These are phyloP conservation scores for Halcyon malimbica DNA, from an alignment of 2,113 vertebrate genomes.

Conservation along the genomic window DNA sequence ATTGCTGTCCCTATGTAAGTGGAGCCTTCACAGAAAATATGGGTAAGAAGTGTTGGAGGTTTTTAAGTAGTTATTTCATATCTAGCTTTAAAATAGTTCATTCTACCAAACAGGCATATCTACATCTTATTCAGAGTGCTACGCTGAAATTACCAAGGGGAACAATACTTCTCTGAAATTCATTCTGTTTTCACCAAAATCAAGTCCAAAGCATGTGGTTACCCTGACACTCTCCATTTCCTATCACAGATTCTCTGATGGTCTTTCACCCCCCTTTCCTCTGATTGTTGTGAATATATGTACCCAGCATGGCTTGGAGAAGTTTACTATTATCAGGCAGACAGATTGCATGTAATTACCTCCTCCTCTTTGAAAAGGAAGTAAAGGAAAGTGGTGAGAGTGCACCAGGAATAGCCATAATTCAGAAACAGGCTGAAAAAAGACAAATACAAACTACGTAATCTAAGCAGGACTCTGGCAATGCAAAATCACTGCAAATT, in stretches of 20 bases:
- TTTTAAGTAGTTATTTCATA: background rate
- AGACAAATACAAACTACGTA: background rate
- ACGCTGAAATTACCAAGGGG: background rate
- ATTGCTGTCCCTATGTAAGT: background rate
- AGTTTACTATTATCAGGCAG: background rate
- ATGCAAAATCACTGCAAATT: background rate
- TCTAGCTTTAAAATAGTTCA: background rate
- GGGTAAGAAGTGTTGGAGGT: background rate
- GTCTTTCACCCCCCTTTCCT: background rate
- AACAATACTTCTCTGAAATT: background rate
- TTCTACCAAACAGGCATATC: background rate
- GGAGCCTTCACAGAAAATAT: background rate
- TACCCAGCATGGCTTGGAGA: background rate
- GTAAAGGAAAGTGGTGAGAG: background rate
- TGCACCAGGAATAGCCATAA: background rate
- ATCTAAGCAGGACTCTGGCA: background rate
- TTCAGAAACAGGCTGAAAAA: background rate
- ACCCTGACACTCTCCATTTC: background rate
- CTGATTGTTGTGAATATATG: rapidly evolving
- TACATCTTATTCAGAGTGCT: background rate
- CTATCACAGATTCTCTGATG: background rate
- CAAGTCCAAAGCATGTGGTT: background rate
- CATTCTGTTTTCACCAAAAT: background rate
- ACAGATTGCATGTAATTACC: background rate
- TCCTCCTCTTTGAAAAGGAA: background rate